Evolutionary conservation across 2,797 vertebrate species (phyloP).

Genomic region (Myripristis jacobus): DNA sequence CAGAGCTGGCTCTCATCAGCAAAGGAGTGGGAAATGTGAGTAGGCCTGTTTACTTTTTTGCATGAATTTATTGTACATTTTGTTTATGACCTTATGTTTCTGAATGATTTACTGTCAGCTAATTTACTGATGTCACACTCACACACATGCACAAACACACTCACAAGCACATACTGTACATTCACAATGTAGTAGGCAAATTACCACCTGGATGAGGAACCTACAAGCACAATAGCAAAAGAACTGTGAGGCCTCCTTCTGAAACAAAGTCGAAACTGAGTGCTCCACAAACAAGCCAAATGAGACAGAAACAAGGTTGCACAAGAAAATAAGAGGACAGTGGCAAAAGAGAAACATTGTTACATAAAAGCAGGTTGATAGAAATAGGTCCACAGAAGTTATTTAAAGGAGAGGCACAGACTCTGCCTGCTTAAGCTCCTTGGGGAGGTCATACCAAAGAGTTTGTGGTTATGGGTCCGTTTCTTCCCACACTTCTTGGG

Average conservation of each 20-base stretch:
- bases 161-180: not conserved
- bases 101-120: not conserved
- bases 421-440: too few species aligned
- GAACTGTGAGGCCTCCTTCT: not conserved
- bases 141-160: not conserved
- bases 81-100: too few species aligned
- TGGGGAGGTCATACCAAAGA: not conserved
- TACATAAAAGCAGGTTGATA: too few species aligned
- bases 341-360: too few species aligned
- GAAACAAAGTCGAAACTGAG: too few species aligned
- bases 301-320: not conserved
- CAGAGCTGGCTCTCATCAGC: constrained; percentile 94
- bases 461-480: not conserved
- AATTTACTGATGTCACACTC: not conserved
- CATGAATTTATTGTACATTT: not conserved
- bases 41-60: constrained; percentile 6
- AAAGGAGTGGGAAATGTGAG: constrained; percentile 87
- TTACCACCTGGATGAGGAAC: constrained; percentile 11
- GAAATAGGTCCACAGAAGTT: not conserved
- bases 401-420: not conserved
- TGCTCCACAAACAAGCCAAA: not conserved
- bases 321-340: too few species aligned
- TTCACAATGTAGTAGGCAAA: constrained; percentile 22
- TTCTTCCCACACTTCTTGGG: not conserved
- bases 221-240: not conserved